A percentile compares a stretch with the other conserved stretches of the same genome.
phyloP scores from a whole-genome alignment of 2,797 vertebrate species.

The Oreochromis grahami region DNA sequence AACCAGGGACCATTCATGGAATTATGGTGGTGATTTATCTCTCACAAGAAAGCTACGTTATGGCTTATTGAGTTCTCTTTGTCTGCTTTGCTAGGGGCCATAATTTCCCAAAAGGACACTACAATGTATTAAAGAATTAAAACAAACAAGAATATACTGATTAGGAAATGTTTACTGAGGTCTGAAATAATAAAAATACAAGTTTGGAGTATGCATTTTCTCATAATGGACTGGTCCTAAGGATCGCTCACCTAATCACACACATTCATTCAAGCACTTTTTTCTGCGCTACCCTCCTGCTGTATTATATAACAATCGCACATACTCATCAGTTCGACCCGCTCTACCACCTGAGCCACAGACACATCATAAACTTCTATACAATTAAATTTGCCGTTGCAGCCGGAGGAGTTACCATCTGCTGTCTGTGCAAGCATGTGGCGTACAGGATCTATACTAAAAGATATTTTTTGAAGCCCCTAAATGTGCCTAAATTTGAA shows the following conservation, averaged over 20 bases:
- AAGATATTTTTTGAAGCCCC: not conserved
- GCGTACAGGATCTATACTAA: fast-evolving
- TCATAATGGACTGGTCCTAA: fast-evolving
- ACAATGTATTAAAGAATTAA: not conserved
- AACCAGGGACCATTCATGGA: not conserved
- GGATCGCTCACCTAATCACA: not conserved
- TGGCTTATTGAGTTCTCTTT: not conserved
- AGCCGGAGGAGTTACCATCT: not conserved
- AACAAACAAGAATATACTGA: not conserved
- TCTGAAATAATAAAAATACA: not conserved
- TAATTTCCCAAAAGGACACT: not conserved
- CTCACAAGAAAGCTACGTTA: not conserved
- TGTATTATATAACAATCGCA: not conserved
- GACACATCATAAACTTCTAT: not conserved
- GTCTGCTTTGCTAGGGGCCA: not conserved
- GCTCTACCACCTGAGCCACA: not conserved
- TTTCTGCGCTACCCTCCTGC: not conserved
- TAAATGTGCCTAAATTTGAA: not conserved
- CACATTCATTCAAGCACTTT: not conserved
- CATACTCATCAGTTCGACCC: not conserved
- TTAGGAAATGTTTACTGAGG: not conserved
- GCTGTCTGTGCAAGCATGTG: not conserved
- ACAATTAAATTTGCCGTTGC: not conserved
- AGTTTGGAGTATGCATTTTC: not conserved
- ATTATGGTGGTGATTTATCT: not conserved